Base-by-base conservation (phyloP, 2,888 invertebrate genomes). In the Beris morrisii region DNA sequence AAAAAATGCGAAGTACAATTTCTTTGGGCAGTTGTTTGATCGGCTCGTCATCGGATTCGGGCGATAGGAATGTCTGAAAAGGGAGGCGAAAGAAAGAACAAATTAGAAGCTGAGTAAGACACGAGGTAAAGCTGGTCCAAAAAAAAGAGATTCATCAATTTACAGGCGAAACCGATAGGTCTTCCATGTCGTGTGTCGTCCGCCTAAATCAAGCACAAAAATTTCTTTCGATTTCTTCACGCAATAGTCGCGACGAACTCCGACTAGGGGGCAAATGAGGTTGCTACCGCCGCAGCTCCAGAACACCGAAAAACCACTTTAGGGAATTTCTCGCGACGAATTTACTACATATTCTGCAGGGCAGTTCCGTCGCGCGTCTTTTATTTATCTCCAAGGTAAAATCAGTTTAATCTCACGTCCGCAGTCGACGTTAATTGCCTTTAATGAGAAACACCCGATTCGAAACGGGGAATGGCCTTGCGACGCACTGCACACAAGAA, bases 1-100 rank as follows among this genome's bases (percentile, higher is more conserved):
- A 98, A 77, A 96, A 90, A 78, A 96, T 94, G 79, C 95, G 88
- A 75, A 97, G 85, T 68, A 97, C 84, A 73, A 98, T 85, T 84
- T 99, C 98, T 81, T 97, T 97, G 64, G 98, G 98, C 79, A 99
- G 87, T 83, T 95, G 96, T 75, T 79, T 79, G 73, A 80, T 80
- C 74, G 78, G 79, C 77, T 80, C 80, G 76, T 80, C 80, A 74
- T 80, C 79, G 71, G 77, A 73, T 73, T 80, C 79, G 71, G 76
- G 75, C 71, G 78, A 74, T 74, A 79, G 79, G 78, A 80, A 80
- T 79, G 80, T 78, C 77, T 80, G 79, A 15, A 61, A 61, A 22
- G 28, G 53, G 30, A n/a, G n/a, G 11, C 11, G 13, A 59, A 12
- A 48, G 12, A 30, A 30, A 59, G 12, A 48, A 59, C 28, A 50